Percentiles rank a stretch among this genome's conserved stretches.
These are phyloP conservation scores for Latrodectus elegans DNA, from an alignment of 2,888 invertebrate species.

Conservation along the genomic window DNA sequence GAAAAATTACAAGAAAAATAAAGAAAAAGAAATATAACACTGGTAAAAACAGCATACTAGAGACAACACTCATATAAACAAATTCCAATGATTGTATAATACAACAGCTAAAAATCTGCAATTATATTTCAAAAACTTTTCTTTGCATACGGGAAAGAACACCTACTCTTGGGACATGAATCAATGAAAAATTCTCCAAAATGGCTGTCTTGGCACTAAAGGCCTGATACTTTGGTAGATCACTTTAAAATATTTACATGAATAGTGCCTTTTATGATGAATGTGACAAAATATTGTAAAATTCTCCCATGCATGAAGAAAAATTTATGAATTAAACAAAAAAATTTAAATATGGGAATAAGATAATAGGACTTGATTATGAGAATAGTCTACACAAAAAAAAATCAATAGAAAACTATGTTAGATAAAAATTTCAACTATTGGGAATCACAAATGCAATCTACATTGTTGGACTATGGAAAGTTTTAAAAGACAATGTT, in stretches of 20 bases:
- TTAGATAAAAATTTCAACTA: no score
- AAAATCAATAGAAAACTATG: no score
- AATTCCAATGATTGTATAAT: conserved; percentile 46
- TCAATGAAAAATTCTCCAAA: conserved; percentile 21
- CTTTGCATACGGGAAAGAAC: conserved; percentile 28
- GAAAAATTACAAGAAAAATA: conserved; percentile 20
- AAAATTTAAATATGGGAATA: no score
- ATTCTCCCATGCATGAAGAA: neutral
- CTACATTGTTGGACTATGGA: no score
- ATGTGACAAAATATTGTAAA: conserved; percentile 12
- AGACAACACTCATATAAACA: conserved; percentile 34
- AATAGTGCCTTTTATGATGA: neutral
- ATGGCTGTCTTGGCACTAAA: conserved; percentile 21
- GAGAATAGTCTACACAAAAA: no score
- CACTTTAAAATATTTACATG: conserved; percentile 49
- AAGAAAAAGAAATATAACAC: conserved; percentile 20
- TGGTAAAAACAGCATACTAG: conserved; percentile 27
- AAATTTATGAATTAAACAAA: no score
- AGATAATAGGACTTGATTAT: no score
- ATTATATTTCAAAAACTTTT: conserved; percentile 15
- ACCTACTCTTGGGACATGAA: conserved; percentile 13
- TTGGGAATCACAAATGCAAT: no score
- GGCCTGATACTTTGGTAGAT: conserved; percentile 36
- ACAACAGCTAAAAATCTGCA: conserved; percentile 58
- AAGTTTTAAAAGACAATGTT: no score